Evolutionary conservation across 2,113 vertebrate genomes (phyloP), one percentile per base, ranked within the genome.

Genomic region (Benitochromis conjunctus): DNA sequence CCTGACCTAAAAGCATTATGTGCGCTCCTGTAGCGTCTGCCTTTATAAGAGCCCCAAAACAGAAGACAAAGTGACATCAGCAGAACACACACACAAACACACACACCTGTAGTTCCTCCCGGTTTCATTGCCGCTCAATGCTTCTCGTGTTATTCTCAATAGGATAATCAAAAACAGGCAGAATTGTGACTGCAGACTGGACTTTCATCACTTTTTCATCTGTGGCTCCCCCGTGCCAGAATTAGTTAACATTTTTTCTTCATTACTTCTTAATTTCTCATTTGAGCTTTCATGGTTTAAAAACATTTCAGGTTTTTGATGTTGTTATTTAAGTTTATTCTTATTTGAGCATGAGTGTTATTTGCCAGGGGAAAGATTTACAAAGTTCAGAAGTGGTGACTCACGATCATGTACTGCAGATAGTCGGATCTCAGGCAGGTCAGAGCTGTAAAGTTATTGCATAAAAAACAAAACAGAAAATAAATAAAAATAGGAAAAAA

Each of bases 301-400:
- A 62, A 64, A 36, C 0, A 0, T 43, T 43, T 69, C 4, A 19
- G 60, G 31, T 12, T 64, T 64, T 38, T 36, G 18, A n/a, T 36
- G 31, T 9, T 24, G 7, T 69, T 14, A 5, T 24, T 43, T 21
- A 1, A 38, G 36, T 69, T 43, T 9, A 1, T 66, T 41, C 4
- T 41, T 41, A 41, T 69, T 43, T 16, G 12, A 16, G 1, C 10
- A 24, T 43, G 0, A n/a, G n/a, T 14, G 11, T n/a, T 0, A 3
- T 69, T 69, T 9, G 11, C 13, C 64, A 24, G n/a, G 64, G 12
- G 64, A 24, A 6, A 69, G 6, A 48, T 48, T 48, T 48, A 14
- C 6, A 13, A 48, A 14, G 43, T 16, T 48, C 46, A 48, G 64
- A 12, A n/a, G 9, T 18, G 48, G 48, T 51, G 48, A 16, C 14